Evolutionary conservation across 2,888 invertebrate species (phyloP), one percentile per base, ranked within the genome.

Genomic region (Ophioninae sp.): DNA sequence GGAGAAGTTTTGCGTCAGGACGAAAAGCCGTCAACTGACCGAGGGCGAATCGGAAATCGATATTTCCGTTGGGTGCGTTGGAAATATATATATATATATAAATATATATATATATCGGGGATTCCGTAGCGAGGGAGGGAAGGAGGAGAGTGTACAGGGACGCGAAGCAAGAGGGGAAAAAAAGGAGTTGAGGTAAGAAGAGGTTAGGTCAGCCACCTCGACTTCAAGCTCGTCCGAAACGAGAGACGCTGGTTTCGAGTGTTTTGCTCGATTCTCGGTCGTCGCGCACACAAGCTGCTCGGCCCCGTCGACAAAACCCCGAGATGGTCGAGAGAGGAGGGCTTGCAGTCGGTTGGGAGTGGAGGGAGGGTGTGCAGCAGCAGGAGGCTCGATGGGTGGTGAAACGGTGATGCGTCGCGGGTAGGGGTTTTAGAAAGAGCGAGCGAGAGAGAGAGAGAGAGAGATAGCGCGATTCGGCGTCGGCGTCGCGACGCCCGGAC

Each of bases 401-500:
- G 68, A 56, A 21, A 64, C 87, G 87, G 50, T 65, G 74, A 67
- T 73, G 59, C 70, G 65, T 74, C 50, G 50, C 68, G 83, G 59
- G 73, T 20, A 57, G 76, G 56, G 21, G 59, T 21, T 13, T 17
- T n/a, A 17, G 23, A 30, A 7, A 50, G 64, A 64, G 56, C 67
- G 50, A 59, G 72, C 39, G 39, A 59, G 39, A 65, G 56, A 50
- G 65, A 21, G 37, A 39, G 65, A 10, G 75, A 20, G 64, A 21
- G 75, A 21, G 67, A 67, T 23, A 44, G 39, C 13, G 21, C 30
- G 91, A 90, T 90, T 91, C 90, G 91, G 92, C 92, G 92, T 91
- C 91, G 91, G 91, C 90, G 90, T 92, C 92, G 91, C 91, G 91
- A 90, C 92, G 91, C 91, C 90, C 88, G 83, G 82, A 83, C 90